phyloP scores from a whole-genome alignment of 92 coral and sea anemone genomes.

The Phenganax stokvisi region DNA sequence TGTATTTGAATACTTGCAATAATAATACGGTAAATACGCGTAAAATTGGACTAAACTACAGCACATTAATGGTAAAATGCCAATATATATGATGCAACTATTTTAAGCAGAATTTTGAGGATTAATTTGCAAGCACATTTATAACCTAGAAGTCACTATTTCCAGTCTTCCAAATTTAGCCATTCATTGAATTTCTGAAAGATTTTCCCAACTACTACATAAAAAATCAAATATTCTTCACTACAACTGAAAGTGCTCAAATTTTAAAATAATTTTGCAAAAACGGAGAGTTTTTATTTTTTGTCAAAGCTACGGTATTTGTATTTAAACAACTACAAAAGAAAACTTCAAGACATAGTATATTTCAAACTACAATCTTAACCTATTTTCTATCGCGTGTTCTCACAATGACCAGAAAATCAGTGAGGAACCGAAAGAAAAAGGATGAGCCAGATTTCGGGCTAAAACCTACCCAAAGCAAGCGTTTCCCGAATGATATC shows the following conservation, averaged over 20 bases:
- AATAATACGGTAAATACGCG: too few relatives aligned
- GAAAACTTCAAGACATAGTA: background rate
- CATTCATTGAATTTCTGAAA: too few relatives aligned
- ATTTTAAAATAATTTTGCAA: too few relatives aligned
- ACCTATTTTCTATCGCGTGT: background rate
- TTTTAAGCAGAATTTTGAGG: background rate
- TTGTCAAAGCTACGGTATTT: background rate
- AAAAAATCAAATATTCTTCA: background rate
- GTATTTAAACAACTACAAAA: background rate
- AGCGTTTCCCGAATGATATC: constrained; percentile 62
- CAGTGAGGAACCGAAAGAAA: background rate
- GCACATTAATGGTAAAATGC: too few relatives aligned
- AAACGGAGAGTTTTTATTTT: background rate
- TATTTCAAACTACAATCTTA: background rate
- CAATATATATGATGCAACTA: too few relatives aligned
- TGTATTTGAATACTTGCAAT: too few relatives aligned
- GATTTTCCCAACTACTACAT: too few relatives aligned
- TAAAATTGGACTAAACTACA: too few relatives aligned
- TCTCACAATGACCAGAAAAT: background rate
- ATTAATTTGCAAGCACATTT: constrained; percentile 1
- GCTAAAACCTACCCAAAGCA: constrained; percentile 63
- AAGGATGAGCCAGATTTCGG: constrained; percentile 4
- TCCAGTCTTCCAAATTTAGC: too few relatives aligned
- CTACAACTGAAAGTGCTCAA: background rate
- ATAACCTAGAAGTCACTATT: background rate